phyloP scores from a whole-genome alignment of 1,140 invertebrate genomes.

The Triops longicaudatus region DNA sequence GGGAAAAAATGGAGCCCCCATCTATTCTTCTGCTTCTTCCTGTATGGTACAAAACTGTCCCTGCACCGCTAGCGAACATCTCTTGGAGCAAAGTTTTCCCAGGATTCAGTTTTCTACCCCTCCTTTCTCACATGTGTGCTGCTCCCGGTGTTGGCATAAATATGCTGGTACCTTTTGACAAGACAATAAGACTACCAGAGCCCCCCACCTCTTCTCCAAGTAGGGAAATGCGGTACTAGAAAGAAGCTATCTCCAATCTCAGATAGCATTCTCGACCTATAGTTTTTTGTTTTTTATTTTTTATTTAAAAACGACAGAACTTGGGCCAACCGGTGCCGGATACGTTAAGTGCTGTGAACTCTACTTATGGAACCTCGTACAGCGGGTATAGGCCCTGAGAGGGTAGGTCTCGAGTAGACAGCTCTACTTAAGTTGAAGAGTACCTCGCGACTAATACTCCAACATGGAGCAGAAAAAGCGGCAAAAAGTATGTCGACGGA shows the following conservation, averaged over 20 bases:
- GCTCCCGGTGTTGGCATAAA: not conserved
- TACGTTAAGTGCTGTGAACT: not conserved
- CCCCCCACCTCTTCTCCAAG: not conserved
- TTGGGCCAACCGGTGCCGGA: not conserved
- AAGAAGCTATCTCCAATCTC: not conserved
- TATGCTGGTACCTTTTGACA: constrained; percentile 6
- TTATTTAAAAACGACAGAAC: not conserved
- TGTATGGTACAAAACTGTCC: not conserved
- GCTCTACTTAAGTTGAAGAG: constrained; percentile 12
- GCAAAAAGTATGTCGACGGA: not conserved
- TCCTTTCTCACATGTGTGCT: not conserved
- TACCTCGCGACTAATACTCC: constrained; percentile 4
- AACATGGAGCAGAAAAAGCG: not conserved
- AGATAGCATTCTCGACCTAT: not conserved
- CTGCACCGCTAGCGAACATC: not conserved
- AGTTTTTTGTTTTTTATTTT: not conserved
- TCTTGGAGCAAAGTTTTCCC: not conserved
- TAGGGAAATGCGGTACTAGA: not conserved
- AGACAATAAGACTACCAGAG: not conserved
- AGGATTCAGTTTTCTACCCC: not conserved
- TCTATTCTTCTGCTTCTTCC: constrained; percentile 16
- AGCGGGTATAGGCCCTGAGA: not conserved
- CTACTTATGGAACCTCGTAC: not conserved
- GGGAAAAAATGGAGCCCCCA: constrained; percentile 16
- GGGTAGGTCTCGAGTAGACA: not conserved